Evolutionary conservation across 2,888 invertebrate species (phyloP).

Genomic region (Netelia inedita): DNA sequence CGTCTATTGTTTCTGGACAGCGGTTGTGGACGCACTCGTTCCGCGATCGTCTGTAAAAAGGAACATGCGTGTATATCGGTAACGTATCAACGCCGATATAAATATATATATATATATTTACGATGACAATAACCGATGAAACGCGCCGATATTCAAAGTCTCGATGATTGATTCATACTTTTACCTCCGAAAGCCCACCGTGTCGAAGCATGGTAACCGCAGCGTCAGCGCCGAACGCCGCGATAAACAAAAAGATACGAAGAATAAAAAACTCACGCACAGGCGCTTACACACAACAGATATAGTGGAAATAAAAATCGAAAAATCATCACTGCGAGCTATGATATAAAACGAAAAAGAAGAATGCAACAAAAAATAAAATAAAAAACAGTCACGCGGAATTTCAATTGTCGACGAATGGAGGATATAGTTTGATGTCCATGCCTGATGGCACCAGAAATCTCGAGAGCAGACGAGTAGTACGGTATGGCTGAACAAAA

Average conservation of each 20-base stretch:
- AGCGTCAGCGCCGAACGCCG: neutral
- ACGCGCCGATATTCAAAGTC: conserved; percentile 3
- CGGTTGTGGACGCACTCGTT: too few relatives aligned
- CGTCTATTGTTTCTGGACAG: too few relatives aligned
- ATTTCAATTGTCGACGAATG: conserved; percentile 3
- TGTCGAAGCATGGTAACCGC: neutral
- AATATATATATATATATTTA: conserved; percentile 9
- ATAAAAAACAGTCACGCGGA: neutral
- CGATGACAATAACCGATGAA: conserved; percentile 18
- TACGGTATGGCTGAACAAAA: neutral
- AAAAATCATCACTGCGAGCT: conserved; percentile 35
- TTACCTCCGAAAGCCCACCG: conserved; percentile 15
- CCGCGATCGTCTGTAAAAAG: too few relatives aligned
- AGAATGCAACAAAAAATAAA: conserved; percentile 21
- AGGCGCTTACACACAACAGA: too few relatives aligned
- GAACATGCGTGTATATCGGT: too few relatives aligned
- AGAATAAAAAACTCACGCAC: too few relatives aligned
- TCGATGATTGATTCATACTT: conserved; percentile 54
- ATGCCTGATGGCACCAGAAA: neutral
- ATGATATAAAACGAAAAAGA: neutral
- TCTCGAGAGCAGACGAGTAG: neutral
- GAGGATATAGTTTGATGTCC: neutral
- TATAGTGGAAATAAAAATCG: neutral
- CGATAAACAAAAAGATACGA: neutral
- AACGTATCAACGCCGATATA: neutral